Base-by-base conservation (phyloP, 23 tunicate species). In the Halocynthia roretzi region DNA sequence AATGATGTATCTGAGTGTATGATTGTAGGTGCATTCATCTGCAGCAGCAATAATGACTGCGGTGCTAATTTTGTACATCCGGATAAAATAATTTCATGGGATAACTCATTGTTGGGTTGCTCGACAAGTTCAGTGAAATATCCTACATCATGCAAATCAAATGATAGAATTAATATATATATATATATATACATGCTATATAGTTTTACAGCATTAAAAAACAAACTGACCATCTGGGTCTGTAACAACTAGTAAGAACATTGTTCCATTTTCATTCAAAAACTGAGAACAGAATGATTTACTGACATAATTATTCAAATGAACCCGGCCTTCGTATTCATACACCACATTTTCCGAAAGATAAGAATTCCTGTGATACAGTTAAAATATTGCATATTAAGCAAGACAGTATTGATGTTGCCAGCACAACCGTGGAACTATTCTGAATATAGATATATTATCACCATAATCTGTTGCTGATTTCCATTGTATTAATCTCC, bases 311-410 rank as follows among this genome's bases (percentile, higher is more conserved):
- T 40, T 8, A 17, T 50, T 10, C 21, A 74, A 64, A 14, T 56
- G 64, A 54, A 74, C 31, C 31, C 5, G n/a, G 14, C 78, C 78
- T 54, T 74, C 78, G 31, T 54, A 54, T 14, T 74, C 21, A 15
- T 54, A 53, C 56, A 74, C 56, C 5, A 2, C 20, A 64, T 74
- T 74, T 22, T 74, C 31, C 8, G 63, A 64, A n/a, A 74, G 78
- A 74, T 74, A 74, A 8, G 78, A 53, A 54, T 74, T 74, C 78
- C 78, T 74, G 40, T 8, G 56, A 74, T 0, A 74, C 5, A 6
- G 52, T 6, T 22, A 20, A 12, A 10, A 19, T 11, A 18, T 22
- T 18, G 72, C 12, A 68, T 68, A 68, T 68, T 12, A 21, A 68
- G 19, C 14, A 2, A n/a, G 15, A 67, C 71, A 11, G 11, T 5